A percentile compares a stretch with the other conserved stretches of the same genome.
These are phyloP conservation scores for Diabrotica undecimpunctata DNA, from an alignment of 1,140 invertebrate genomes.

Conservation along the genomic window DNA sequence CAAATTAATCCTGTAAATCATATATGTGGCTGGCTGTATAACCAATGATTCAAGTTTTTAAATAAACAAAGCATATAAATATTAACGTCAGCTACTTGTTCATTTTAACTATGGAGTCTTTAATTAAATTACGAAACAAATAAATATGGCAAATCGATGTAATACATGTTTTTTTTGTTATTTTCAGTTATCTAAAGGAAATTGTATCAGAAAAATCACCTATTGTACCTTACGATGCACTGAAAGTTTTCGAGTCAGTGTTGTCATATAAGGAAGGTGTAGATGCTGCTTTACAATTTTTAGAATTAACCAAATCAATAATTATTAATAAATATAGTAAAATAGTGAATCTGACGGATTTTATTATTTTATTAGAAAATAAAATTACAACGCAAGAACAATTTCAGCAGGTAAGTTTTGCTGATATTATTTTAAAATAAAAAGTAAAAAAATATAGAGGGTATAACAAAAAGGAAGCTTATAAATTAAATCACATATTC, in stretches of 20 bases:
- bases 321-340: neutral
- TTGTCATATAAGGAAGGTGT: neutral
- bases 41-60: too few relatives aligned
- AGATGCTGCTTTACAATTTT: neutral
- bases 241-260: slow-evolving; percentile 2
- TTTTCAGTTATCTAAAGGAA: slow-evolving; percentile 7
- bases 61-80: too few relatives aligned
- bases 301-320: neutral
- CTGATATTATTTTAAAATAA: too few relatives aligned
- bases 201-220: neutral
- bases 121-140: too few relatives aligned
- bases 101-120: too few relatives aligned
- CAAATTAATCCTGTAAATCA: too few relatives aligned
- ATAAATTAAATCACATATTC: too few relatives aligned
- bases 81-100: too few relatives aligned
- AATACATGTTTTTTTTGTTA: neutral
- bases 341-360: neutral
- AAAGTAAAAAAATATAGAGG: too few relatives aligned
- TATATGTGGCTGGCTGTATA: too few relatives aligned
- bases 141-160: too few relatives aligned
- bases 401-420: neutral
- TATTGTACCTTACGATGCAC: neutral
- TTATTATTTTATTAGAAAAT: neutral
- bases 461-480: too few relatives aligned
- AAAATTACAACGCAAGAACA: slow-evolving; percentile 4